Base-by-base conservation (phyloP, 2,888 invertebrate genomes). In the Eupithecia inturbata region DNA sequence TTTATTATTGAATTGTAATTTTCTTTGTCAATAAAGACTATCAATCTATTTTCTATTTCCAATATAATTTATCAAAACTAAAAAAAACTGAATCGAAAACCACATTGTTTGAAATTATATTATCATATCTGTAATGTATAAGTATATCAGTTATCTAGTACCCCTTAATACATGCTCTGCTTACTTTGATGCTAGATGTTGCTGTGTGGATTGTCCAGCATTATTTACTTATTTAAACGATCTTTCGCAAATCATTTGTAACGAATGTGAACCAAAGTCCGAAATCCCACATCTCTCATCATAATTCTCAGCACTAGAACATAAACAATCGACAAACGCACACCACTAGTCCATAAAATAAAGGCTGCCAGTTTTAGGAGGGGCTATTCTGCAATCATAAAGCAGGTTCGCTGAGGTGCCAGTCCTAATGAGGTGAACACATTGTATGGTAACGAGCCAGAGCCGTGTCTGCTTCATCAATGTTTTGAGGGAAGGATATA, bases 331-430 rank as follows among this genome's bases (percentile, higher is more conserved):
- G 68, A 73, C 12, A 53, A 7, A 31, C 1, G 67, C 78, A 60
- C 87, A 75, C 79, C 85, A 81, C 87, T 87, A 82, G 68, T 31
- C 79, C 82, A 83, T 88, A 89, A 90, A 89, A 88, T 87, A 85
- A 86, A 85, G 86, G 88, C 85, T 84, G 86, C 85, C 85, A 85
- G 85, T 85, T 91, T 89, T 89, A 90, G 85, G 88, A 57, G 83
- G 86, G 82, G 86, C 86, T 86, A 86, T 90, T 90, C 88, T 83
- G 88, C 86, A 88, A 89, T 89, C 89, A 86, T 91, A 90, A 91
- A 92, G 83, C 83, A 80, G 84, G 66, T 66, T 84, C 87, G 84
- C 82, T 82, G 63, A 82, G 84, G 78, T 82, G 82, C 81, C 77
- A 75, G 82, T 77, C 78, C 85, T 89, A 89, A 90, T 89, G 88